phyloP scores from a whole-genome alignment of 2,113 vertebrate genomes.

The Triplophysa siluroides region DNA sequence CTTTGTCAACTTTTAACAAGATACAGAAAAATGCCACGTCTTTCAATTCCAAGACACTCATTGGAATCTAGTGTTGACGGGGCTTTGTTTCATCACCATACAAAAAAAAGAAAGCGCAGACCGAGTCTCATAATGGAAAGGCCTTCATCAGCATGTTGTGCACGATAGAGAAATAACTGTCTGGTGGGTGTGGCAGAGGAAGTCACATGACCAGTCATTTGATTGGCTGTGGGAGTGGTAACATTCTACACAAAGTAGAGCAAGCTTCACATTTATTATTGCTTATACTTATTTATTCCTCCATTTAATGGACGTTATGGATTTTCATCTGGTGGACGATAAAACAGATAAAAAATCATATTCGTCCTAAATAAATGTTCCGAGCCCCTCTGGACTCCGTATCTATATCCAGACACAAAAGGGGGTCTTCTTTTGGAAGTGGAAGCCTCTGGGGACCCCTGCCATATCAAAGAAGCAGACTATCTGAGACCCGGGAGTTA shows the following conservation, averaged over 20 bases:
- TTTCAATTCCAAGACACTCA: conserved; percentile 6
- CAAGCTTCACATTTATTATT: background rate
- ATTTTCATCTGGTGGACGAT: too few species aligned
- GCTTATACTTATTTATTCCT: background rate
- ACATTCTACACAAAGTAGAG: too few species aligned
- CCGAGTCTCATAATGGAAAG: conserved; percentile 16
- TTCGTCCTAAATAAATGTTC: too few species aligned
- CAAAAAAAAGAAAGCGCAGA: conserved; percentile 3
- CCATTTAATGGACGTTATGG: too few species aligned
- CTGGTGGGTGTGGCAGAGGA: background rate
- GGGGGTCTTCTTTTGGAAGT: background rate
- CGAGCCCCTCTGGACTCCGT: background rate
- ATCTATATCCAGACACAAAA: background rate
- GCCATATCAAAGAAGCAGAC: background rate
- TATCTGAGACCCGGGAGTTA: background rate
- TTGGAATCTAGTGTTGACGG: conserved; percentile 28
- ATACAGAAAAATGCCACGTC: background rate
- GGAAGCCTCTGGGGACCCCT: background rate
- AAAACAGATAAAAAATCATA: too few species aligned
- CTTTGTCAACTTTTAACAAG: conserved; percentile 27
- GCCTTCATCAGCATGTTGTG: background rate
- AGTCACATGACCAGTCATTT: background rate
- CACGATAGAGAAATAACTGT: background rate
- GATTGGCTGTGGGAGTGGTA: background rate
- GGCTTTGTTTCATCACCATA: conserved; percentile 23